Evolutionary conservation across 1,140 invertebrate species (phyloP), one percentile per base, ranked within the genome.

Genomic region (Trypoxylus dichotomus): DNA sequence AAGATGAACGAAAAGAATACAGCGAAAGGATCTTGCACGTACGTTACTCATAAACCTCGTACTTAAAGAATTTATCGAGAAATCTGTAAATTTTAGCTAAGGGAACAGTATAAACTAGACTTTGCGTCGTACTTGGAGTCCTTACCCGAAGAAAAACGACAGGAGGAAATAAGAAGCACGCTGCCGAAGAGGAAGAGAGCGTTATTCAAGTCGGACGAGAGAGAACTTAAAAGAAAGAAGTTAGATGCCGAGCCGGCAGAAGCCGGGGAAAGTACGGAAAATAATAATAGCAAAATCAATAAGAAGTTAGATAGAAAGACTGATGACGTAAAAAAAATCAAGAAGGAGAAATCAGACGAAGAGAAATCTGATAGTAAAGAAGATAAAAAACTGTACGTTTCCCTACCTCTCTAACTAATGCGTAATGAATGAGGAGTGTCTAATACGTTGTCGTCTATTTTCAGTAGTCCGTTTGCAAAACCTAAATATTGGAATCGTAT

Each of bases 51-150:
- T 37, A 74, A 74, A 13, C n/a, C n/a, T n/a, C n/a, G n/a, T n/a
- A n/a, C n/a, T n/a, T n/a, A n/a, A n/a, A n/a, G 27, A 72, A 72
- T 24, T 3, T 37, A 74, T 74, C 37, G 37, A 74, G 13, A 3
- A 74, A 37, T 19, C 0, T 19, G 7, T 74, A 21, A 19, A 25
- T 82, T 83, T 15, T 76, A 86, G 84, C 79, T 86, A 79, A 79
- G 84, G 27, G 85, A 86, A 71, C 81, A 86, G 75, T 88, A 88
- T 78, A 87, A 87, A 80, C 76, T 85, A 79, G 86, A 88, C 74
- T 88, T 86, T 82, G 85, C 86, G 8, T 79, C 84, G 5, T 89
- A 89, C 79, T 79, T 89, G 32, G 86, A 87, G 63, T 83, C 84
- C 24, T 80, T 89, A n/a, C 85, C 88, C 11, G 84, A 86, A 81